Conservation (phyloP, 2,113 vertebrate genomes). For the Catagonus wagneri region DNA sequence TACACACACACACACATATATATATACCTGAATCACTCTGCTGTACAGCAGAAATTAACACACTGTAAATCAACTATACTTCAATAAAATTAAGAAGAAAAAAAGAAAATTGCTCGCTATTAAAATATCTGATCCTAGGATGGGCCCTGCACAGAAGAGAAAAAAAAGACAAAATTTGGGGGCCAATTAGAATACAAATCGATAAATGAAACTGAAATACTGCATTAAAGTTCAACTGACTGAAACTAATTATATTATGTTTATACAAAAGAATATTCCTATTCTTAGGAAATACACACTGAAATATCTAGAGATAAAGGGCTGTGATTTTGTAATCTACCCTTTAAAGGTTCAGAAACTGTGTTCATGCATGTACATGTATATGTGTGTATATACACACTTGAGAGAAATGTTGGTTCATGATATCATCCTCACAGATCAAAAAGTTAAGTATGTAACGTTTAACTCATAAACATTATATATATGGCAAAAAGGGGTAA, state of each 20-base stretch:
- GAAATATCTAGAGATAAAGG: no score
- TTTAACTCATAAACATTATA: not conserved
- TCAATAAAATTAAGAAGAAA: not conserved
- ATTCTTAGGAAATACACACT: not conserved
- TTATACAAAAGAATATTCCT: not conserved
- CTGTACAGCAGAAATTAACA: no score
- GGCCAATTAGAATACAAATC: slow-evolving; percentile 28
- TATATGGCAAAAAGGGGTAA: not conserved
- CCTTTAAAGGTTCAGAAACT: not conserved
- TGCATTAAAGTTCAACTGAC: not conserved
- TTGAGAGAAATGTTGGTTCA: not conserved
- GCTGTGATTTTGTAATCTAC: slow-evolving; percentile 20
- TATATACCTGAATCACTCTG: no score
- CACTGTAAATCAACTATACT: no score
- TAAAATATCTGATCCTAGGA: slow-evolving; percentile 32
- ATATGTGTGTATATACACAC: not conserved
- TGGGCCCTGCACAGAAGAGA: not conserved
- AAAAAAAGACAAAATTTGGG: not conserved
- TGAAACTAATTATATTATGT: not conserved
- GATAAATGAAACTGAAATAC: not conserved
- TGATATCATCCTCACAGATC: not conserved
- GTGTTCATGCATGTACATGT: not conserved
- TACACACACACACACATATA: no score
- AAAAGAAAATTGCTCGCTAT: not conserved
- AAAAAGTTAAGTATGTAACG: not conserved